These are phyloP conservation scores for Tachina lurida DNA, from an alignment of 2,888 invertebrate species.

Conservation along the genomic window DNA sequence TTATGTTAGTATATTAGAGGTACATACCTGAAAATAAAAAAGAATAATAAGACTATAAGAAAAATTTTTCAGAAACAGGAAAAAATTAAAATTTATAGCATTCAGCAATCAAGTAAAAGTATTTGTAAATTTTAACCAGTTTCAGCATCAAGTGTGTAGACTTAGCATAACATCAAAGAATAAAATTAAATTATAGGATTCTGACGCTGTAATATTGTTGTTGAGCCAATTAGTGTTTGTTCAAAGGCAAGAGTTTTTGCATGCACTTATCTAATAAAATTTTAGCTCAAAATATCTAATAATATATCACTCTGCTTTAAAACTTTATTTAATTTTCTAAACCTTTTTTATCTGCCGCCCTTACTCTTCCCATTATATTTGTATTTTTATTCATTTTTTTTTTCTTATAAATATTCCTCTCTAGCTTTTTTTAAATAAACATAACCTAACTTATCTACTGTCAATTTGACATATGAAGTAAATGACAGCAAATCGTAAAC, in stretches of 20 bases:
- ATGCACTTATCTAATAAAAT: too few relatives aligned
- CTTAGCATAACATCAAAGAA: too few relatives aligned
- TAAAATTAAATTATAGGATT: too few relatives aligned
- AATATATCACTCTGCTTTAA: background rate
- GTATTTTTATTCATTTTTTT: background rate
- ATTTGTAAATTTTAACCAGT: background rate
- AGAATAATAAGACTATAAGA: background rate
- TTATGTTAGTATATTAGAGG: too few relatives aligned
- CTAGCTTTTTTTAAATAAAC: slow-evolving; percentile 39
- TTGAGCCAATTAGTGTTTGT: too few relatives aligned
- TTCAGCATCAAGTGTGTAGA: too few relatives aligned
- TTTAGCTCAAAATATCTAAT: too few relatives aligned
- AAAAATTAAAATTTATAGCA: background rate
- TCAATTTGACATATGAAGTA: slow-evolving; percentile 70
- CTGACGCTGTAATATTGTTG: too few relatives aligned
- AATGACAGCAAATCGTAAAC: slow-evolving; percentile 67
- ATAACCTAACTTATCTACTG: slow-evolving; percentile 67
- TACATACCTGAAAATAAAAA: slow-evolving; percentile 6
- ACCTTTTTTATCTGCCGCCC: too few relatives aligned
- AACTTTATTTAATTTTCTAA: slow-evolving; percentile 1
- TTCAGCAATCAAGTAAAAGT: too few relatives aligned
- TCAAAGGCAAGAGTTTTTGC: too few relatives aligned
- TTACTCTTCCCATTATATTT: background rate
- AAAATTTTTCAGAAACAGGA: background rate
- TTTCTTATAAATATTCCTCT: slow-evolving; percentile 24